Conservation (phyloP, 30 jellyfish, hydroid and myxozoan genomes). For the Turritopsis rubra region DNA sequence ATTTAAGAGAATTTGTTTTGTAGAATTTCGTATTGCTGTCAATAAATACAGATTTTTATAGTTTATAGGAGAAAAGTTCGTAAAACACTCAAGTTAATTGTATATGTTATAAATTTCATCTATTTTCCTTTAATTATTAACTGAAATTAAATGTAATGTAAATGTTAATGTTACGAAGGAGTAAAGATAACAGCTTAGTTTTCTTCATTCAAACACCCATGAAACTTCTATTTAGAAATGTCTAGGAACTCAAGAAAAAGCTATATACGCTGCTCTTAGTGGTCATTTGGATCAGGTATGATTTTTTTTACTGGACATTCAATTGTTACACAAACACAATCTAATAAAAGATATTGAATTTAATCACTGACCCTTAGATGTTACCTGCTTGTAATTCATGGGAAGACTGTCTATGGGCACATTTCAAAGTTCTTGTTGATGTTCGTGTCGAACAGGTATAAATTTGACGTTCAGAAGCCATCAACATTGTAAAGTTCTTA, state of each 20-base stretch:
- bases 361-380: constrained; percentile 16
- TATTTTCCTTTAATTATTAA: background rate
- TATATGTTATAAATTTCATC: background rate
- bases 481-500: too few relatives aligned
- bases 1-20: too few relatives aligned
- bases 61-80: too few relatives aligned
- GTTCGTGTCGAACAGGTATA: constrained; percentile 66
- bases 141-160: background rate
- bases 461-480: background rate
- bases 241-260: constrained; percentile 52
- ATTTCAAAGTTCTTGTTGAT: constrained; percentile 72
- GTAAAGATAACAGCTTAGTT: too few relatives aligned
- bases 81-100: too few relatives aligned
- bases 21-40: too few relatives aligned
- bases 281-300: constrained; percentile 69
- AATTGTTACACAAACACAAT: background rate
- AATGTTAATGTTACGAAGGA: too few relatives aligned
- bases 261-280: constrained; percentile 86
- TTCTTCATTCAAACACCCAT: too few relatives aligned
- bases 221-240: constrained; percentile 13
- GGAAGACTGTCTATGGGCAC: constrained; percentile 92
- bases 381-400: constrained; percentile 61
- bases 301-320: background rate
- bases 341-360: background rate
- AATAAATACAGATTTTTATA: too few relatives aligned